phyloP scores from a whole-genome alignment of 2,888 invertebrate genomes.

The Tipula lateralis region DNA sequence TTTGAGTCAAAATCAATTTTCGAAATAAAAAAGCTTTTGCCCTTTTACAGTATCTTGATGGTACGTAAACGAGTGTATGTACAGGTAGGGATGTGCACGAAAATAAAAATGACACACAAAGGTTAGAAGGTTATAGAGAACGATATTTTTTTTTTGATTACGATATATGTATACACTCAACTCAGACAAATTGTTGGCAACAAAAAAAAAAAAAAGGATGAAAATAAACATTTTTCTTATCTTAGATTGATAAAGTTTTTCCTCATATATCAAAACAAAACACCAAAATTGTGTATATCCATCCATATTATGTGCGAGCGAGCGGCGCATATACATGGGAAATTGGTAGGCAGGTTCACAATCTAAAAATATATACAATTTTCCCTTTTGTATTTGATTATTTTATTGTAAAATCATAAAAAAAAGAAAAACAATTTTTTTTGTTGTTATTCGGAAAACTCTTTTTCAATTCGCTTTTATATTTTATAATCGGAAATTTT shows the following conservation, averaged over 20 bases:
- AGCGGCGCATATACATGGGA: not conserved
- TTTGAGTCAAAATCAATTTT: not conserved
- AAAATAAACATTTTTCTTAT: not conserved
- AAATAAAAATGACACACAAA: not conserved
- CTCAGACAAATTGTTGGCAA: not conserved
- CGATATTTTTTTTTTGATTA: not conserved
- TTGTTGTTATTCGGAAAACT: not conserved
- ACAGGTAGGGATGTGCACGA: not conserved
- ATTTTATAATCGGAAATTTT: not conserved
- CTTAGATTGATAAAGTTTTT: conserved; percentile 1
- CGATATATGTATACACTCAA: not conserved
- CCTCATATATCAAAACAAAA: conserved; percentile 15
- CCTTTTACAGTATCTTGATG: not conserved
- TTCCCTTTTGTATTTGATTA: not conserved
- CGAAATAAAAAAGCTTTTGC: not conserved
- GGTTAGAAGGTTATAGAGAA: not conserved
- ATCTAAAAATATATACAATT: conserved; percentile 3
- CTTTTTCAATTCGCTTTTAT: not conserved
- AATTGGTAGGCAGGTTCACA: not conserved
- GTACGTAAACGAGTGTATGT: too few relatives aligned
- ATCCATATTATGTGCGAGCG: not conserved
- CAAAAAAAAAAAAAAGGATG: not conserved
- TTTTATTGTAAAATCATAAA: not conserved
- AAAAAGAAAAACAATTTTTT: not conserved
- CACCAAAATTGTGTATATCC: not conserved